Base-by-base conservation (phyloP, 2,888 invertebrate species). In the Lepidochrysops patricia region DNA sequence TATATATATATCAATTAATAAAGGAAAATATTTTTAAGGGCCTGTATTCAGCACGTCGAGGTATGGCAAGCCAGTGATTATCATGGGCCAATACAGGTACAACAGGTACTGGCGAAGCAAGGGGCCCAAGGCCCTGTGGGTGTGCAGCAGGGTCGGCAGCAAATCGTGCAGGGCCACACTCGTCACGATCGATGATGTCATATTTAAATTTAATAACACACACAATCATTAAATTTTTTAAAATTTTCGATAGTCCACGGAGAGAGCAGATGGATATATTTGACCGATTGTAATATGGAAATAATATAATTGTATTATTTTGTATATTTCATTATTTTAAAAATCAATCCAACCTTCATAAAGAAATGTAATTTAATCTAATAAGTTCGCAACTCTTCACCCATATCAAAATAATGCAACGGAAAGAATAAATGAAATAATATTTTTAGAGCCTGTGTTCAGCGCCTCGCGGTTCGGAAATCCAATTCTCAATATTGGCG, bases 61-160 rank as follows among this genome's bases (percentile, higher is more conserved):
- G 0, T 64, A 48, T 49, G 71, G 70, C 0, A 70, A 66, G n/a
- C 70, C 71, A 0, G 71, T 70, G 7, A 61, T 70, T 2, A 32
- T 63, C 19, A 27, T 62, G 0, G 74, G 70, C 1, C 2, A 25
- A 2, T 72, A 78, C 58, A 68, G 76, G 15, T 83, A 67, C 60
- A 73, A 80, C 61, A 73, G 67, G 48, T 66, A 74, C 25, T 75
- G 72, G 58, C 70, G 75, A 29, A 72, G 72, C 50, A 70, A 61
- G 13, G 72, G 72, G 0, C 67, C 71, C 0, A 64, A 67, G 32
- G 63, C 66, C 6, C 68, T 64, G 15, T 80, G 80, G 82, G 66
- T 75, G 2, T 76, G 75, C 48, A 64, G 62, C n/a, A 69, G 67
- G 35, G 61, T 43, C 48, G 54, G 62, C 6, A 64, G 57, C 23